Percentiles rank a stretch among this genome's conserved stretches.
Evolutionary conservation across 2,888 invertebrate species (phyloP).

Genomic region (Stomorhina lunata): DNA sequence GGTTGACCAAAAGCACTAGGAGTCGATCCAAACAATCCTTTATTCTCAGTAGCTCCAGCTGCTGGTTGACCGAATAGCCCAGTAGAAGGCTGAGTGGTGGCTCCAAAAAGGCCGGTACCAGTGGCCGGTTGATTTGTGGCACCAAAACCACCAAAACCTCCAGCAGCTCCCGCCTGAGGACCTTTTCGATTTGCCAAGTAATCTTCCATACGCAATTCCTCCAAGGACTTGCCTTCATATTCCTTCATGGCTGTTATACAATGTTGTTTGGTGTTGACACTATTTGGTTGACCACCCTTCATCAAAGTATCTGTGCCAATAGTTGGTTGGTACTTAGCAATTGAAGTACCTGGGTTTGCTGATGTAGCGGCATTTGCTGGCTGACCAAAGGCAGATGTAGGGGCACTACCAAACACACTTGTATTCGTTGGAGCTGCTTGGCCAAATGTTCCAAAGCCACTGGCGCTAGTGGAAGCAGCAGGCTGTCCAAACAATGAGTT

Average conservation of each 20-base stretch:
- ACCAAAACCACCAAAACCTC: slow-evolving; percentile 76
- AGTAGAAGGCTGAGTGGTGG: slow-evolving; percentile 78
- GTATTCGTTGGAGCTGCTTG: slow-evolving; percentile 81
- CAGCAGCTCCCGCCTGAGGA: slow-evolving; percentile 78
- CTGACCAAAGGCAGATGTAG: slow-evolving; percentile 75
- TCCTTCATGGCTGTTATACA: slow-evolving; percentile 99
- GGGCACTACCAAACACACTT: slow-evolving; percentile 81
- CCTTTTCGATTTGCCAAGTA: slow-evolving; percentile 95
- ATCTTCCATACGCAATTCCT: slow-evolving; percentile 96
- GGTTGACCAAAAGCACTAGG: slow-evolving; percentile 81
- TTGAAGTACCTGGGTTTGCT: slow-evolving; percentile 84
- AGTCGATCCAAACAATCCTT: slow-evolving; percentile 80
- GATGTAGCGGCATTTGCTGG: slow-evolving; percentile 71
- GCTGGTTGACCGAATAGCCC: slow-evolving; percentile 82
- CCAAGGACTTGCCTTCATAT: slow-evolving; percentile 95
- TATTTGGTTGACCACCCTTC: slow-evolving; percentile 91
- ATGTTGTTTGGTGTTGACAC: slow-evolving; percentile 95
- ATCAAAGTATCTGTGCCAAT: slow-evolving; percentile 94
- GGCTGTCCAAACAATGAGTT: slow-evolving; percentile 82
- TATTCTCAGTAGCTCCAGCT: slow-evolving; percentile 80
- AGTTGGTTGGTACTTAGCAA: slow-evolving; percentile 90
- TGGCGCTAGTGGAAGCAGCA: slow-evolving; percentile 78
- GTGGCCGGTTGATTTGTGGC: slow-evolving; percentile 77
- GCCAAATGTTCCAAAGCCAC: slow-evolving; percentile 84
- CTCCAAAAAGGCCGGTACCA: slow-evolving; percentile 80